Conservation (phyloP, 2,888 invertebrate genomes). For the Synergus japonicus region DNA sequence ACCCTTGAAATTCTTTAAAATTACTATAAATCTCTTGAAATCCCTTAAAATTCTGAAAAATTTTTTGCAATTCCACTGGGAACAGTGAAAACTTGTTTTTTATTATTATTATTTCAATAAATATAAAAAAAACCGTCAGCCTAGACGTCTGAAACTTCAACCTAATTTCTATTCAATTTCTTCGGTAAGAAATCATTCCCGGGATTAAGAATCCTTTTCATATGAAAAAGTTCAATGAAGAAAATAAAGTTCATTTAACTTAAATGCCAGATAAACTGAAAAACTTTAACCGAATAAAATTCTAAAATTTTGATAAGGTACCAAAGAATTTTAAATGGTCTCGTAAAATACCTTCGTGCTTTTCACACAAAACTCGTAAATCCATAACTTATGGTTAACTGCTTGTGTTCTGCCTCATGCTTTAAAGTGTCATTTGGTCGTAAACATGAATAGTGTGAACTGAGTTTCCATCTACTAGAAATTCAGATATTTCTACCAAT, state of each 20-base stretch:
- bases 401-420: slow-evolving; percentile 46
- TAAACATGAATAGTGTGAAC: slow-evolving; percentile 40
- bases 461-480: neutral
- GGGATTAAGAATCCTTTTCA: too few species aligned
- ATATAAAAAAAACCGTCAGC: too few species aligned
- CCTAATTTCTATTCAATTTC: too few species aligned
- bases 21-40: too few species aligned
- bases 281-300: neutral
- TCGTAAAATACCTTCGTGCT: slow-evolving; percentile 58
- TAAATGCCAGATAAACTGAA: neutral
- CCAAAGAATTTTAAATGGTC: slow-evolving; percentile 56
- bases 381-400: slow-evolving; percentile 50
- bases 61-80: too few species aligned
- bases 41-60: too few species aligned
- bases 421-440: slow-evolving; percentile 41
- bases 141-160: too few species aligned
- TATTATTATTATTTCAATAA: too few species aligned
- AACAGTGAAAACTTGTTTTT: too few species aligned
- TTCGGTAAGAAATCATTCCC: too few species aligned
- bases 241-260: neutral
- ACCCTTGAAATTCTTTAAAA: too few species aligned
- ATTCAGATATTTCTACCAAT: neutral
- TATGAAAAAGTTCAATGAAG: neutral
- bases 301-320: slow-evolving; percentile 43
- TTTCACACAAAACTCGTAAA: slow-evolving; percentile 69